Evolutionary conservation across 1,140 invertebrate genomes (phyloP).

Genomic region (Ips typographus): DNA sequence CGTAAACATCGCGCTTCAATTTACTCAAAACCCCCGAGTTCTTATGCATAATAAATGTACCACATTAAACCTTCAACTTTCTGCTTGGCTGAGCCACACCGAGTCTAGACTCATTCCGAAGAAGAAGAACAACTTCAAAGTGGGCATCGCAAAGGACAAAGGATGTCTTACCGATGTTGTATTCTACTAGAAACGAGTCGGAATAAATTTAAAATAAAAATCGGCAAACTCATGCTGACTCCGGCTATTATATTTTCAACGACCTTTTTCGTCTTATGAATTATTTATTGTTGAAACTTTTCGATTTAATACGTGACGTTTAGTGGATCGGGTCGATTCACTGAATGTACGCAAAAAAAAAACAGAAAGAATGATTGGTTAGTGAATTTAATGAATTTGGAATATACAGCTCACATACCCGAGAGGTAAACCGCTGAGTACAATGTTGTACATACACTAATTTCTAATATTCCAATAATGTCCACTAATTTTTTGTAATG

Average conservation of each 20-base stretch:
- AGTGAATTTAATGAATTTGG: no score
- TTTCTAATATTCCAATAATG: no score
- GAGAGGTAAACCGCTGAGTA: no score
- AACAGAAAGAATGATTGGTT: no score
- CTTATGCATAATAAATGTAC: no score
- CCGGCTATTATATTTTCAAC: neutral
- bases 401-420: no score
- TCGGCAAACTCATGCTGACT: neutral
- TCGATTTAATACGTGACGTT: neutral
- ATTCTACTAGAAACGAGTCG: neutral
- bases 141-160: neutral
- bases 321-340: neutral
- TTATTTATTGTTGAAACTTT: slow-evolving; percentile 1
- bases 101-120: neutral
- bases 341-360: no score
- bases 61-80: neutral
- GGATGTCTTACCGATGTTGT: neutral
- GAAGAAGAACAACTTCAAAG: neutral
- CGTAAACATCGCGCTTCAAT: no score
- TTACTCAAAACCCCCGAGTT: no score
- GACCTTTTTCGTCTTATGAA: neutral
- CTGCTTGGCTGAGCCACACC: neutral
- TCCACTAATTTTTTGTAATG: no score
- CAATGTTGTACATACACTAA: no score
- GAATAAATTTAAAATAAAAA: slow-evolving; percentile 5